Conservation (phyloP, 2,888 invertebrate species). For the Holacanthella duospinosa region DNA sequence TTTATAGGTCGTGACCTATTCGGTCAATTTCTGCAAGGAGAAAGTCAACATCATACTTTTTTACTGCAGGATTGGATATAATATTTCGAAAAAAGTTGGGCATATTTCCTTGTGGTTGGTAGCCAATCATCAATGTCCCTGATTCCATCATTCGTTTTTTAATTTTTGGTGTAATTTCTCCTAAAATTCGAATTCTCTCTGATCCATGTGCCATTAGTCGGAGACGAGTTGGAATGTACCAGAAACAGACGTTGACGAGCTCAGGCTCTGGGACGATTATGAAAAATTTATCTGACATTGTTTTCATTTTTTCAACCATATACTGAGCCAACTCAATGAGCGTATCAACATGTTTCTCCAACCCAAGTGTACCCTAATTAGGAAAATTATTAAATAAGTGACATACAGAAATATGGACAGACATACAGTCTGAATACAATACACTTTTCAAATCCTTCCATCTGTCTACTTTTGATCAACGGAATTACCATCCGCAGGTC, state of each 20-base stretch:
- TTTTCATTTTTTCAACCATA: conserved; percentile 72
- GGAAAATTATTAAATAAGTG: background rate
- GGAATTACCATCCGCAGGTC: too few relatives aligned
- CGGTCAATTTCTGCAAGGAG: conserved; percentile 87
- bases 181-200: conserved; percentile 65
- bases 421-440: background rate
- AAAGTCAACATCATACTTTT: conserved; percentile 85
- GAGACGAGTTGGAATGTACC: conserved; percentile 90
- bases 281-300: conserved; percentile 72
- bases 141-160: conserved; percentile 97
- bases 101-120: conserved; percentile 90
- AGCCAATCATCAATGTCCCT: conserved; percentile 96
- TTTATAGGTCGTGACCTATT: conserved; percentile 79
- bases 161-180: conserved; percentile 84
- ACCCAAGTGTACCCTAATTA: conserved; percentile 78
- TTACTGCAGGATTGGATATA: conserved; percentile 90
- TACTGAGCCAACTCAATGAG: conserved; percentile 87
- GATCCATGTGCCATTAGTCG: conserved; percentile 61
- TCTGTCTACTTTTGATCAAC: too few relatives aligned
- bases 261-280: conserved; percentile 78
- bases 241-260: conserved; percentile 94
- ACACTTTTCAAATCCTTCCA: background rate
- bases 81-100: conserved; percentile 99
- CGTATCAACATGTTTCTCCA: conserved; percentile 85
- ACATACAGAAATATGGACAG: background rate